phyloP scores from a whole-genome alignment of 2,888 invertebrate genomes.

The Patella caerulea region DNA sequence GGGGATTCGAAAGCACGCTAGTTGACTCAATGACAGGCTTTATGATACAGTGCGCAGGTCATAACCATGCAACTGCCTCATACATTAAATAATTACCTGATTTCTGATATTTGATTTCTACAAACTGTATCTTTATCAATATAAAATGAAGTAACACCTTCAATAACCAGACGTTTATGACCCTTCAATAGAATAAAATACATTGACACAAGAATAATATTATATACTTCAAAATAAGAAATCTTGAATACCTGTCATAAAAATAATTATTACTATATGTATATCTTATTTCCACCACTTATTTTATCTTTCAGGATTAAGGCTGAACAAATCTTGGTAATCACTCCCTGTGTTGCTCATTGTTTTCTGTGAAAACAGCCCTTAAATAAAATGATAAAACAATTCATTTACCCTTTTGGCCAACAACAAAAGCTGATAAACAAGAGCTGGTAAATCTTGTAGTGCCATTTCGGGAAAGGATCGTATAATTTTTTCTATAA shows the following conservation, averaged over 20 bases:
- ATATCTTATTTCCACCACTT: no score
- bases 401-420: slow-evolving; percentile 63
- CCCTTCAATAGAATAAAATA: slow-evolving; percentile 54
- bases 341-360: no score
- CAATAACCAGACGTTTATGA: slow-evolving; percentile 64
- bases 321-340: no score
- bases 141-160: slow-evolving; percentile 67
- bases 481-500: slow-evolving; percentile 66
- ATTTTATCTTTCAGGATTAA: no score
- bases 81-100: not conserved
- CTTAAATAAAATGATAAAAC: not conserved
- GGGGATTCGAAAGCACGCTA: no score
- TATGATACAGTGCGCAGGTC: no score
- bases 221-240: no score
- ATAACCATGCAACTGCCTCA: no score
- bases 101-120: slow-evolving; percentile 24
- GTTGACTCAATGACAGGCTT: no score
- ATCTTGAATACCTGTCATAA: no score
- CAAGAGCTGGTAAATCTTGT: slow-evolving; percentile 68
- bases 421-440: slow-evolving; percentile 70
- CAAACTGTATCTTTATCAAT: slow-evolving; percentile 55
- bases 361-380: no score
- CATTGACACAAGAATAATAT: not conserved
- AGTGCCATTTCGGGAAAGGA: slow-evolving; percentile 64
- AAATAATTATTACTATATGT: no score